These are phyloP conservation scores for Bicyclus anynana DNA, from an alignment of 1,140 invertebrate genomes.

Conservation along the genomic window DNA sequence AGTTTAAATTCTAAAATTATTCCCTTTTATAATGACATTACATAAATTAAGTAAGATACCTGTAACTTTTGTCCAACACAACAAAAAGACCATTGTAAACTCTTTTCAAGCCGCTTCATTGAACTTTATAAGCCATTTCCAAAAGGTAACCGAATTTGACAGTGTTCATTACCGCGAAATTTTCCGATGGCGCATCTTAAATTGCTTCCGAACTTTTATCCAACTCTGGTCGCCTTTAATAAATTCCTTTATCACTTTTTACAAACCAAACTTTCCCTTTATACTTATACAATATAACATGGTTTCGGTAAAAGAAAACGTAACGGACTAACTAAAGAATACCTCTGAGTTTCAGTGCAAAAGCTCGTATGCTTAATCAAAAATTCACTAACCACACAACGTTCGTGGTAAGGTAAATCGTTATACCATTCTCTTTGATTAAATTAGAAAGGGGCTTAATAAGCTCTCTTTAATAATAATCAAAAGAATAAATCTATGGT, in stretches of 20 bases:
- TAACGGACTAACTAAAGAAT: neutral
- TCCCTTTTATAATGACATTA: too few species aligned
- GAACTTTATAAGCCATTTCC: slow-evolving; percentile 3
- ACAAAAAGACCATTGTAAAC: neutral
- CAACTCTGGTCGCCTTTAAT: slow-evolving; percentile 3
- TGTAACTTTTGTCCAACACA: neutral
- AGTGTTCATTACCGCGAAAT: slow-evolving; percentile 6
- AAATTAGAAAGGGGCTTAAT: too few species aligned
- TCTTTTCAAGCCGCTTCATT: neutral
- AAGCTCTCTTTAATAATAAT: too few species aligned
- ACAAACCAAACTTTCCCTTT: neutral
- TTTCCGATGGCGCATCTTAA: slow-evolving; percentile 5
- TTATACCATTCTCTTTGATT: too few species aligned
- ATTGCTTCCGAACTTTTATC: slow-evolving; percentile 2
- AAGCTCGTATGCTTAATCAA: neutral
- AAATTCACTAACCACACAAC: too few species aligned
- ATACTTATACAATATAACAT: neutral
- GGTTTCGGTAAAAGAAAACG: neutral
- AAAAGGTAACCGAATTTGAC: slow-evolving; percentile 4
- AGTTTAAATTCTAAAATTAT: too few species aligned
- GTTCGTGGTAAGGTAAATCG: too few species aligned
- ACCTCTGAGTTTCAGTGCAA: neutral
- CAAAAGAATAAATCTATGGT: too few species aligned
- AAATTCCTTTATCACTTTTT: slow-evolving; percentile 5
- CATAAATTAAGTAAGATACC: too few species aligned